Base-by-base conservation (phyloP, 1,140 invertebrate genomes). In the Doryteuthis pealeii region DNA sequence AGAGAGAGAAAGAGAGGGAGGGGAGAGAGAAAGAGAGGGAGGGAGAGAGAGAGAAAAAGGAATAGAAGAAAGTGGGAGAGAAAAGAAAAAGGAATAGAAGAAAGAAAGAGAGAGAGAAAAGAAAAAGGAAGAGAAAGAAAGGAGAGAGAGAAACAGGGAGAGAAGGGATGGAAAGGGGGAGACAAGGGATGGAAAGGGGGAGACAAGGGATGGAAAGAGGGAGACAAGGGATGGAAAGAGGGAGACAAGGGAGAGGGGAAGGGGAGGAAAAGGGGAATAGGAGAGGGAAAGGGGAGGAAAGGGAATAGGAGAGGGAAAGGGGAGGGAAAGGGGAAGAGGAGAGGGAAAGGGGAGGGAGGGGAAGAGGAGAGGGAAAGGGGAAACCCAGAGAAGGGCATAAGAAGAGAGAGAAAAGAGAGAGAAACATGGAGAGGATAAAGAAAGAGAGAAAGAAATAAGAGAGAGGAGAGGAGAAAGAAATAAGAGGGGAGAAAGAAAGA, bases 71-170 rank as follows among this genome's bases (percentile, higher is more conserved):
- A 45, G 72, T 74, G 35, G 70, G 30, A 30, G 8, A 58, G 14
- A 10, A n/a, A 26, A 26, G 26, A 40, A 22, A 12, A 43, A 28
- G 40, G 28, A 15, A 18, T 15, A 35, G 33, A 33, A 12, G 18
- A 32, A 22, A 28, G 28, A 33, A 31, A 18, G 12, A 18, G 12
- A 70, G 18, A 32, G 26, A 26, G 10, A n/a, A 40, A 22, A 12
- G 71, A 70, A 28, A 70, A 32, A 35, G 33, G 14, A 31, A 30
- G 33, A 35, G 15, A 71, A 68, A 54, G 22, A 49, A 30, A 32
- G 43, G 70, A 71, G 74, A 65, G 14, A 72, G 15, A 70, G 70
- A 71, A 70, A 65, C 3, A 72, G 26, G 45, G 8, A 67, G 26
- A 66, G 3, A 12, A 32, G 62, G 18, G 26, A 62, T 26, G 2